Base-by-base conservation (phyloP, 1,140 invertebrate genomes). In the Pogonomyrmex barbatus region DNA sequence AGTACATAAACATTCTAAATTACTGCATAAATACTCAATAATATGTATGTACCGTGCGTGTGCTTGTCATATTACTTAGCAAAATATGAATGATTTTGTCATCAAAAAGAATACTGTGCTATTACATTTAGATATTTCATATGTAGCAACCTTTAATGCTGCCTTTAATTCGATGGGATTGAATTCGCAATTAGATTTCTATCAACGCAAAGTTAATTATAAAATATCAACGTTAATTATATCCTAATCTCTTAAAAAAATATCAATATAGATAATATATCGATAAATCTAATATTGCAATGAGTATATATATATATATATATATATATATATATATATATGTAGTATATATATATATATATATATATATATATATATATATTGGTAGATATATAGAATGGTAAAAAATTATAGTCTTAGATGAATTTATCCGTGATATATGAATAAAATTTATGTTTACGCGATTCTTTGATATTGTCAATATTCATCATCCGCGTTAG, bases 391-490 rank as follows among this genome's bases (percentile, higher is more conserved):
- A n/a, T 24, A 24, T 24, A 24, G 24, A 87, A 65, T 30, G 9
- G 65, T 65, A 62, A 62, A 83, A 71, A 75, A 75, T 82, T 75
- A 83, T 24, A 83, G 56, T 76, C 54, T 63, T 75, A 8, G 36
- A 60, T 42, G n/a, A 24, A 54, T 70, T 71, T 30, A 4, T 68
- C 36, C 24, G n/a, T 24, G 45, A 56, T 68, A 12, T 14, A n/a
- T 73, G 17, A 4, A 24, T 36, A n/a, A 73, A 36, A 54, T 52
- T 70, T 70, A 17, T 1, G 63, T 39, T 68, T 47, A 6, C 24
- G 42, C 65, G 24, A 68, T 33, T 2, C 14, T 30, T 68, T 45
- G 9, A 54, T 42, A 39, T 73, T 30, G 24, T 3, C 33, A 50
- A 2, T 39, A 24, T 73, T 14, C 14, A 8, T 71, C 17, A 12